phyloP scores from a whole-genome alignment of 2,113 vertebrate genomes.

The Phalacrocorax carbo region DNA sequence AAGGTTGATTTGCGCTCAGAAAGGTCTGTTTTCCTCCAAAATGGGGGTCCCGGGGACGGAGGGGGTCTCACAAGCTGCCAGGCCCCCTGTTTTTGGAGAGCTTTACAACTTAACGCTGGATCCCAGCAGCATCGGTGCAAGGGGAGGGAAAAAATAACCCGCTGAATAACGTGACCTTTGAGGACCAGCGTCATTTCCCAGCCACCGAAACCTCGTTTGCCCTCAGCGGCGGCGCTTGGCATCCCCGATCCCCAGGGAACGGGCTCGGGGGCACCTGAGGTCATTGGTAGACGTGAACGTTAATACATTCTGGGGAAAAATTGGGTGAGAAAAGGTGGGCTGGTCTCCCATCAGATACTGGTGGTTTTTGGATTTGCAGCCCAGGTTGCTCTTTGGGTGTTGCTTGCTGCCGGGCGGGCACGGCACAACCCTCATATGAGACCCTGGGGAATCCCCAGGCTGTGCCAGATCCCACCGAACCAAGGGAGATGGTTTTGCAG shows the following conservation, averaged over 20 bases:
- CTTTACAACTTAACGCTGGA: background rate
- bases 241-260: background rate
- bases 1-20: background rate
- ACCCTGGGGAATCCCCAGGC: background rate
- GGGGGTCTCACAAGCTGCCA: fast-evolving
- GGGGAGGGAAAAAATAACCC: background rate
- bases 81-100: background rate
- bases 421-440: background rate
- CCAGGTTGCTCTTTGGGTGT: background rate
- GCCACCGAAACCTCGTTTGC: background rate
- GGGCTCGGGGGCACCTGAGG: background rate
- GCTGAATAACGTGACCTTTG: fast-evolving
- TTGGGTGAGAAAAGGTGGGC: conserved; percentile 45
- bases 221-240: background rate
- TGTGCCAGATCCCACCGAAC: fast-evolving
- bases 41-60: fast-evolving
- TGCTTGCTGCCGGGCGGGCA: background rate
- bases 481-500: background rate
- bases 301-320: background rate
- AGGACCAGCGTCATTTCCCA: fast-evolving
- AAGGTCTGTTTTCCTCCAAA: background rate
- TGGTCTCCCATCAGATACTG: conserved; percentile 29
- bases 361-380: background rate
- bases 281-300: background rate
- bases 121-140: background rate